These are phyloP conservation scores for Pseudorasbora parva DNA, from an alignment of 2,113 vertebrate species.

Conservation along the genomic window DNA sequence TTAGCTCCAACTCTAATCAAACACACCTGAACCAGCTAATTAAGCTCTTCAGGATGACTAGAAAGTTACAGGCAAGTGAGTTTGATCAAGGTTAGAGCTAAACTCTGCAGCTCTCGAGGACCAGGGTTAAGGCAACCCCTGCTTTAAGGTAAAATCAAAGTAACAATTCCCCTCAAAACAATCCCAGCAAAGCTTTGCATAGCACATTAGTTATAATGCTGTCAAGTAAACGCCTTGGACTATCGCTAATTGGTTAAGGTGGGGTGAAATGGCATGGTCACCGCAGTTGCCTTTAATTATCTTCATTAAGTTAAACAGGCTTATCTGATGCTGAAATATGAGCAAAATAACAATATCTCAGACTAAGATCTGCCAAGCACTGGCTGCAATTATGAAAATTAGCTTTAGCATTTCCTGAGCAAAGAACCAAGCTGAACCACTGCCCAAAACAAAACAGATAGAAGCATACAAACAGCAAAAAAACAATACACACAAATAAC, in stretches of 20 bases:
- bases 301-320: conserved; percentile 22
- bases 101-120: too few species aligned
- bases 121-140: too few species aligned
- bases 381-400: conserved; percentile 36
- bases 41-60: too few species aligned
- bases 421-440: neutral
- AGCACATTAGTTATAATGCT: neutral
- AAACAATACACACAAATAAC: neutral
- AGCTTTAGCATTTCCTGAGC: conserved; percentile 10
- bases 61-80: too few species aligned
- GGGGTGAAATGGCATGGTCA: conserved; percentile 11
- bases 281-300: neutral
- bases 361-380: conserved; percentile 5
- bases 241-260: neutral
- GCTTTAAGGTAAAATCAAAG: neutral
- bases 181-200: neutral
- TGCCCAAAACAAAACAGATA: neutral
- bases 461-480: neutral
- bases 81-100: too few species aligned
- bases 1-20: too few species aligned
- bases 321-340: conserved; percentile 24
- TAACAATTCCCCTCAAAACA: neutral
- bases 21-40: too few species aligned
- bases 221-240: neutral
- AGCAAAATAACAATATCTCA: neutral